Evolutionary conservation across 2,113 vertebrate species (phyloP).

Genomic region (Menura novaehollandiae): DNA sequence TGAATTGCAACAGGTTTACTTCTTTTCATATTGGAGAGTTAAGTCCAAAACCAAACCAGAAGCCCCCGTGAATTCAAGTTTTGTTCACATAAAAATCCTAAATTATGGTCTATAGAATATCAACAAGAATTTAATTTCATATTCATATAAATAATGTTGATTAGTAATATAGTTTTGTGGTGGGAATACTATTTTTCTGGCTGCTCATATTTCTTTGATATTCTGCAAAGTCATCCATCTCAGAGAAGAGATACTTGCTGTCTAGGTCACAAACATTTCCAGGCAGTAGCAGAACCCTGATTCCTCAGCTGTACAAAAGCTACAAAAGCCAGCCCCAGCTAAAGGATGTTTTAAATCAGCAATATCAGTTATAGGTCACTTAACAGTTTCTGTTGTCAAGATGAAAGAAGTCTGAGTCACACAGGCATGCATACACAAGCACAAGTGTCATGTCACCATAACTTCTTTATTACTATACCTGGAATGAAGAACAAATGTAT

Average conservation of each 20-base stretch:
- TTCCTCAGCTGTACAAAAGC: neutral
- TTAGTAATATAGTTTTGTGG: neutral
- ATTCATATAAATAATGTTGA: neutral
- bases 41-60: neutral
- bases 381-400: constrained; percentile 18
- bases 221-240: neutral
- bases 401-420: constrained; percentile 1
- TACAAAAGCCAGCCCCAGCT: neutral
- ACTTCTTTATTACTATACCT: neutral
- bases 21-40: neutral
- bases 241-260: neutral
- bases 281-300: neutral
- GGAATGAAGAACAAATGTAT: constrained; percentile 7
- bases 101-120: neutral
- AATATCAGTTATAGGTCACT: constrained; percentile 26
- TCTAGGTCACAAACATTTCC: neutral
- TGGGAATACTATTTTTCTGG: neutral
- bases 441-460: neutral
- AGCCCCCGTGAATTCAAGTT: neutral
- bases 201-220: neutral
- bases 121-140: neutral
- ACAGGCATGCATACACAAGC: neutral
- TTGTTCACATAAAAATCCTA: neutral
- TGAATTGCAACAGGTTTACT: neutral
- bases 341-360: constrained; percentile 16